Base-by-base conservation (phyloP, 2,797 vertebrate genomes). In the Siniperca undulata region DNA sequence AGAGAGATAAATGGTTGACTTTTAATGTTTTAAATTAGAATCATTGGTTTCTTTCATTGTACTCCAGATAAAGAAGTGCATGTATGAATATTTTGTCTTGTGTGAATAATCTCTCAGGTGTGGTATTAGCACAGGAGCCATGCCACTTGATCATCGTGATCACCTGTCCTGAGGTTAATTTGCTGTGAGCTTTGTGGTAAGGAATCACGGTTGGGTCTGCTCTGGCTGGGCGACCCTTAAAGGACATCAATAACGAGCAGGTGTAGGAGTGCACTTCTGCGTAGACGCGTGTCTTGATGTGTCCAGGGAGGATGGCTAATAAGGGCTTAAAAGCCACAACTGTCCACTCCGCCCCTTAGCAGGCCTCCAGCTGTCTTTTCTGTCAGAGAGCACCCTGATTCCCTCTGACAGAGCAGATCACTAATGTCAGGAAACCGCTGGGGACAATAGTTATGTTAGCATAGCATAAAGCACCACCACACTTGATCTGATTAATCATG, bases 251-350 rank as follows among this genome's bases (percentile, higher is more conserved):
- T 96, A 96, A 96, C 96, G 96, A 96, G 95, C 94, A 95, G 94
- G 94, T 95, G 94, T 90, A 95, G 93, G 92, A 94, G 95, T 94
- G 94, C 92, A 89, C 95, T 95, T 92, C 94, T 88, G 89, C 92
- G 82, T 70, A 89, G 92, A 92, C 91, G 91, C 77, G 91, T 94
- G 95, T 94, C 94, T 90, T 61, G 5, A 86, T 89, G 92, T 93
- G 94, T 95, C 94, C 93, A 87, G 95, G 94, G 95, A 95, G 93
- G 93, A 83, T 70, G 70, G 69, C 94, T 97, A 97, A 97, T 97
- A 96, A 96, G 95, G 95, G 86, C 95, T 96, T 96, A 95, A 96
- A 96, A 96, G 94, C 96, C 95, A 95, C 96, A 96, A 96, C 95
- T 96, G 95, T 94, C 96, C 96, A 93, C 92, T 92, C 92, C 93